Evolutionary conservation across 2,888 invertebrate genomes (phyloP).

Genomic region (Drosophila lacicola): DNA sequence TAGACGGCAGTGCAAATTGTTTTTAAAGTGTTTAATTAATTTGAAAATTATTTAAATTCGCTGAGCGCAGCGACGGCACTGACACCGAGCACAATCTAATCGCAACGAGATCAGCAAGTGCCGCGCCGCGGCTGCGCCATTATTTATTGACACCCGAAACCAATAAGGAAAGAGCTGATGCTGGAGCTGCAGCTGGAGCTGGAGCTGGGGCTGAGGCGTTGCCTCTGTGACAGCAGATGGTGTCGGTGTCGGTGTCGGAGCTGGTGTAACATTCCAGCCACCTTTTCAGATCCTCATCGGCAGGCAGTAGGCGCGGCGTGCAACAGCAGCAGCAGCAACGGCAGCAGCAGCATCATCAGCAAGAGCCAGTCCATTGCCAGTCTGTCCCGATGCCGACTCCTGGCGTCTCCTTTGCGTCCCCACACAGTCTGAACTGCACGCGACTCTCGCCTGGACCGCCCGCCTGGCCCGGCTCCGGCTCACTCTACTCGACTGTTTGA

Average conservation of each 20-base stretch:
- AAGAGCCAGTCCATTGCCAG: constrained; percentile 43
- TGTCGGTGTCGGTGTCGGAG: constrained; percentile 59
- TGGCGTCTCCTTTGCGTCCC: background rate
- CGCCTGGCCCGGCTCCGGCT: constrained; percentile 39
- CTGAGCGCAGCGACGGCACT: constrained; percentile 3
- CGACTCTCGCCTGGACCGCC: constrained; percentile 73
- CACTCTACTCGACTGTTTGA: constrained; percentile 83
- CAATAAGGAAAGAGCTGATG: constrained; percentile 52
- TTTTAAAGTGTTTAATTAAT: constrained; percentile 79
- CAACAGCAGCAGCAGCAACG: constrained; percentile 27
- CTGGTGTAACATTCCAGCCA: constrained; percentile 63
- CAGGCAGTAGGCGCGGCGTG: constrained; percentile 42
- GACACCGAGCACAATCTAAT: constrained; percentile 64
- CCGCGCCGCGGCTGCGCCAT: constrained; percentile 66
- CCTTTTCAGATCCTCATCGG: constrained; percentile 54
- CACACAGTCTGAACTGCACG: constrained; percentile 57
- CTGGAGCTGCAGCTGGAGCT: constrained; percentile 4
- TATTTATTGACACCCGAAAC: constrained; percentile 85
- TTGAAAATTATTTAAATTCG: constrained; percentile 72
- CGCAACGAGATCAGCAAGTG: constrained; percentile 82
- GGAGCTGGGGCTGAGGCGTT: constrained; percentile 67
- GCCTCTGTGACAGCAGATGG: constrained; percentile 72
- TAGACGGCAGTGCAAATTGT: constrained; percentile 66
- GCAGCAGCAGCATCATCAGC: constrained; percentile 49
- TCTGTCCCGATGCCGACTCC: constrained; percentile 17